Percentiles rank a stretch among this genome's conserved stretches.
These are phyloP conservation scores for Upupa epops DNA, from an alignment of 2,113 vertebrate species.

Conservation along the genomic window DNA sequence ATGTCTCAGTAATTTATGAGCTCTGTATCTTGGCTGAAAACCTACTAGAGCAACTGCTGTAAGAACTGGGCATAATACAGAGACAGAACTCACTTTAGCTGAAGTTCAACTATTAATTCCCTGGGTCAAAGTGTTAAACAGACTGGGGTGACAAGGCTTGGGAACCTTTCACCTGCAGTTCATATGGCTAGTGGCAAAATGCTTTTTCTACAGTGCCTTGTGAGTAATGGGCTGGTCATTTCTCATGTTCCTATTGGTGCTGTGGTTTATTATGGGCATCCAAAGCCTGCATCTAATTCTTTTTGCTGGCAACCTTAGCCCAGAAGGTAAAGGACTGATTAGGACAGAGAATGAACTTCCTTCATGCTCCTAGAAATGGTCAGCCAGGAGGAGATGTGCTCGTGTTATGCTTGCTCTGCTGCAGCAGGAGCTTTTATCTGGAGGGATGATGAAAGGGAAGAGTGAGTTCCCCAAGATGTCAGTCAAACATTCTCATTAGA, in stretches of 20 bases:
- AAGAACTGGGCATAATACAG: constrained; percentile 2
- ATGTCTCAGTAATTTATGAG: constrained; percentile 57
- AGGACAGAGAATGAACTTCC: not conserved
- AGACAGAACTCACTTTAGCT: not conserved
- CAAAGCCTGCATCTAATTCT: not conserved
- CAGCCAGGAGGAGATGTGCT: not conserved
- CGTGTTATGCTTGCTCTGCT: not conserved
- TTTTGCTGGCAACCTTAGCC: not conserved
- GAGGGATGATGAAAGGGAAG: not conserved
- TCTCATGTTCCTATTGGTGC: not conserved
- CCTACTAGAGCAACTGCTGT: not conserved
- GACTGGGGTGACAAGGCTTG: not conserved
- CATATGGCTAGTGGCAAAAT: not conserved
- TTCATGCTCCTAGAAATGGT: not conserved
- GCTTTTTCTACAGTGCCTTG: not conserved
- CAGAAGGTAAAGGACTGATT: not conserved
- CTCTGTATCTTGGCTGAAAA: constrained; percentile 6
- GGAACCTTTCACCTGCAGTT: not conserved
- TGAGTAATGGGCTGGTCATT: not conserved
- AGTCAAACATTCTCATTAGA: constrained; percentile 11
- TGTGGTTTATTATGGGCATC: not conserved
- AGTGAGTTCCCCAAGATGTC: not conserved
- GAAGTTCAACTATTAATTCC: not conserved
- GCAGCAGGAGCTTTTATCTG: not conserved
- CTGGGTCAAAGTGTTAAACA: not conserved